Base-by-base conservation (phyloP, 2,113 vertebrate species). In the Vulpes vulpes region DNA sequence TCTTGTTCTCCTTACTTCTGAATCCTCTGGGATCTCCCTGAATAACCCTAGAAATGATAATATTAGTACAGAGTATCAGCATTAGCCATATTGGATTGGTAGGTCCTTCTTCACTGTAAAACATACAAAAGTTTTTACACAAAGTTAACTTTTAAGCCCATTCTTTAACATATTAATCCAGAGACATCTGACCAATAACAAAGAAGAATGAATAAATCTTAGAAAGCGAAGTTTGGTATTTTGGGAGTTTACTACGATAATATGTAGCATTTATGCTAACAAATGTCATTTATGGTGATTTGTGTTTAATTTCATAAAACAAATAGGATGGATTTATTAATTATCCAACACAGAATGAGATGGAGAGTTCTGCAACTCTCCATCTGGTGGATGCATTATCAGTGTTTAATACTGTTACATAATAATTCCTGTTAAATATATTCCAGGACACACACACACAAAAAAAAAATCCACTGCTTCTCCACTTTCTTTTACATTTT, bases 401-500 rank as follows among this genome's bases (percentile, higher is more conserved):
- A 80, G 0, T 96, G 95, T 97, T 81, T 97, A 49, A 88, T 89
- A 82, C 83, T 22, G 0, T 97, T 97, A 89, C 25, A 86, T 97
- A 98, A 97, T 55, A 27, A 78, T 85, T 86, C 51, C 62, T 89
- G 8, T 62, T 96, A 98, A 98, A 95, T 95, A 96, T 90, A 97
- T 97, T 97, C 81, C n/a, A 90, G 20, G 22, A 12, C 43, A 32
- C 0, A 35, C 35, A 35, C 35, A 35, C 35, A 35, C 35, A 35
- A 2, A 65, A 60, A 69, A 38, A 73, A 89, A 55, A 51, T 76
- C n/a, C 57, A 88, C 43, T 8, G 57, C 71, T 96, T 98, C 98
- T 97, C 97, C 95, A 97, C 84, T 97, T 83, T 97, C 38, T 98
- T 98, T 94, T 85, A 60, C 51, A 96, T 97, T 98, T 83, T 95